These are phyloP conservation scores for Thalassarche chlororhynchos DNA, from an alignment of 2,113 vertebrate genomes.

Conservation along the genomic window DNA sequence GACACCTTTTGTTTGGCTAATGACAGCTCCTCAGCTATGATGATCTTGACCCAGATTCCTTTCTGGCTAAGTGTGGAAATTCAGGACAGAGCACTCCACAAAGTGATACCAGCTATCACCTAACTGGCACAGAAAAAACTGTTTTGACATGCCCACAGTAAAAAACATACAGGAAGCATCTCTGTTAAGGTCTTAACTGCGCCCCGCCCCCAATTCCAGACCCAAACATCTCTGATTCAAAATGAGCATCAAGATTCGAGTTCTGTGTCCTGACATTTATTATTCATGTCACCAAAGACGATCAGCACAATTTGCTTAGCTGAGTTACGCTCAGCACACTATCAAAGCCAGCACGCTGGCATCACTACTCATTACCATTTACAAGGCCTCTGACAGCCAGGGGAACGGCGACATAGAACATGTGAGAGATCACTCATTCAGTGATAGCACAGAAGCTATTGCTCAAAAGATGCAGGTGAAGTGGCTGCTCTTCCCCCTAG, in stretches of 20 bases:
- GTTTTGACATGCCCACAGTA: neutral
- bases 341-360: neutral
- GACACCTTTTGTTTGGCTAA: neutral
- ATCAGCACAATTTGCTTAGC: neutral
- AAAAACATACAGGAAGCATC: neutral
- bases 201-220: neutral
- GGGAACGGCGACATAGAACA: neutral
- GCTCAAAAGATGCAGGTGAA: neutral
- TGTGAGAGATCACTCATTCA: neutral
- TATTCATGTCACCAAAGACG: neutral
- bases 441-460: neutral
- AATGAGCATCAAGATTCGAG: neutral
- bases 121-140: neutral
- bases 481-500: neutral
- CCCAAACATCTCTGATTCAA: neutral
- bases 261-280: neutral
- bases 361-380: neutral
- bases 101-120: neutral
- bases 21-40: neutral
- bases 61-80: neutral
- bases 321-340: neutral
- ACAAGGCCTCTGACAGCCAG: neutral
- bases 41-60: neutral
- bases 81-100: neutral
- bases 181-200: neutral